Evolutionary conservation across 2,113 vertebrate genomes (phyloP).

Genomic region (Dipodomys ordii): DNA sequence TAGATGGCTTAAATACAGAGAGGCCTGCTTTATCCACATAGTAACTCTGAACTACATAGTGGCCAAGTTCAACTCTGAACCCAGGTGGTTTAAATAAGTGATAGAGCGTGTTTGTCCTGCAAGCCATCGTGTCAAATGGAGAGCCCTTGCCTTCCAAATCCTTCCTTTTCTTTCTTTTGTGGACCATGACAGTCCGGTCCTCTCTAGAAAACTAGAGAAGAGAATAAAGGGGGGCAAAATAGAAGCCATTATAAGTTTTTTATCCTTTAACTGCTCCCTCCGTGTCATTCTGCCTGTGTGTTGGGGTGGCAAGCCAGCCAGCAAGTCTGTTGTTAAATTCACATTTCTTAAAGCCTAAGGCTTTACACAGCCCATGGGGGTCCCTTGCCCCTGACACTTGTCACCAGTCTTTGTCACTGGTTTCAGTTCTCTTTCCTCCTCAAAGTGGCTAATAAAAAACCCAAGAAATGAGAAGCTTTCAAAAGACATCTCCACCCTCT

Average conservation of each 20-base stretch:
- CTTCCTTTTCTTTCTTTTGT: not conserved
- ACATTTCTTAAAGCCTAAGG: conserved; percentile 36
- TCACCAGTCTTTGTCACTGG: conserved; percentile 56
- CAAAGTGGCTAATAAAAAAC: conserved; percentile 56
- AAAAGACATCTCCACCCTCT: not conserved
- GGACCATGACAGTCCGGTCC: not conserved
- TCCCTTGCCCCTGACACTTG: conserved; percentile 21
- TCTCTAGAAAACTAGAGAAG: conserved; percentile 19
- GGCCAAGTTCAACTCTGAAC: conserved; percentile 27
- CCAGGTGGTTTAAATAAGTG: conserved; percentile 29
- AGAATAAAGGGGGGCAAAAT: not conserved
- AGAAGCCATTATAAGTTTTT: not conserved
- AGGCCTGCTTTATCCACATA: not conserved
- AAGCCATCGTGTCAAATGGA: not conserved
- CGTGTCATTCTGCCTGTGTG: not conserved
- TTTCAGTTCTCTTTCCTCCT: conserved; percentile 46
- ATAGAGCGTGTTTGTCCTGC: not conserved
- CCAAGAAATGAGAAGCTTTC: conserved; percentile 33
- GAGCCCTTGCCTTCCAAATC: not conserved
- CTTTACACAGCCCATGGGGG: conserved; percentile 61
- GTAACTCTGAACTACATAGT: conserved; percentile 29
- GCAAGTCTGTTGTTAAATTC: conserved; percentile 17
- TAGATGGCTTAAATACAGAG: not conserved
- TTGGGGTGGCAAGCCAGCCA: not conserved
- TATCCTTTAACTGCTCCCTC: conserved; percentile 10